These are phyloP conservation scores for Rhegmatorhina hoffmannsi DNA, from an alignment of 2,113 vertebrate species.

Conservation along the genomic window DNA sequence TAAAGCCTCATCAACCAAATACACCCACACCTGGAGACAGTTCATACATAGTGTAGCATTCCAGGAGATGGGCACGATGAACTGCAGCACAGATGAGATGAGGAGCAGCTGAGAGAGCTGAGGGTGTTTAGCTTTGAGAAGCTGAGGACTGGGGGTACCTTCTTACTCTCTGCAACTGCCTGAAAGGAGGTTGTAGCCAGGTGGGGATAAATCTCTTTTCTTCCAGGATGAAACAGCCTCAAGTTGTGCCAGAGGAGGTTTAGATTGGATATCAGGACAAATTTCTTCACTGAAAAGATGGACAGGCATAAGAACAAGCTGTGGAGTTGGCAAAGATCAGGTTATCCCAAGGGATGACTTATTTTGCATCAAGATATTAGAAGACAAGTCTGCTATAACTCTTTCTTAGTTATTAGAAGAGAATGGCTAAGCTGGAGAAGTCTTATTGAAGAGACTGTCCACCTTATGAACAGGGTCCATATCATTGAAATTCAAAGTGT, in stretches of 20 bases:
- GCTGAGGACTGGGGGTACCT: background rate
- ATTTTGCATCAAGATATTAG: background rate
- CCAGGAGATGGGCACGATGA: background rate
- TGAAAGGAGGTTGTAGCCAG: background rate
- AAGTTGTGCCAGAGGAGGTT: background rate
- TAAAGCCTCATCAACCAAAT: background rate
- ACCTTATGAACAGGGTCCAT: fast-evolving
- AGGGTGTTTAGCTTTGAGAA: background rate
- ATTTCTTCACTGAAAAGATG: background rate
- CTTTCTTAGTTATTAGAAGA: background rate
- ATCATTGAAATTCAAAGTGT: background rate
- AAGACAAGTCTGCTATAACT: background rate
- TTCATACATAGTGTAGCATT: background rate
- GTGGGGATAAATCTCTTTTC: fast-evolving
- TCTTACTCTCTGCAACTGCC: fast-evolving
- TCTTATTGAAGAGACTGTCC: background rate
- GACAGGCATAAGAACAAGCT: background rate
- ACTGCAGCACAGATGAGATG: background rate
- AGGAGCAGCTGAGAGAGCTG: background rate
- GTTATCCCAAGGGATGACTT: background rate
- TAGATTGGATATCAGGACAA: background rate
- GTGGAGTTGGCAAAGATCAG: background rate
- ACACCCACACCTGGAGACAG: background rate
- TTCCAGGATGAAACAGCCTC: background rate
- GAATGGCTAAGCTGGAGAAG: background rate